These are phyloP conservation scores for Drosophila affinis DNA, from an alignment of 2,888 invertebrate species.

Conservation along the genomic window DNA sequence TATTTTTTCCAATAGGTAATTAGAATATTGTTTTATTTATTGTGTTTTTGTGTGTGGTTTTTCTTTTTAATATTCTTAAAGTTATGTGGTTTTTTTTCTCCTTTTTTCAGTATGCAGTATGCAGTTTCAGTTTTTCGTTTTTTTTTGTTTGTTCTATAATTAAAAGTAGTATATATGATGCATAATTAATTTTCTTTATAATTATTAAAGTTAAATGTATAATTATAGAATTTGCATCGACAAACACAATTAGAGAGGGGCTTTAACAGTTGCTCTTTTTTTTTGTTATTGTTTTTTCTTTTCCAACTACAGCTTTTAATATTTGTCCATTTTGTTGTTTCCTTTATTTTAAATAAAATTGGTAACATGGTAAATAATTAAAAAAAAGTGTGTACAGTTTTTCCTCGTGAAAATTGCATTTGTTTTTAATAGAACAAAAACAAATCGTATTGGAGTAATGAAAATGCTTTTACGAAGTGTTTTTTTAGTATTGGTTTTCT, in stretches of 20 bases:
- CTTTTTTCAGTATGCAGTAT: slow-evolving; percentile 40
- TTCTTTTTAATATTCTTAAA: slow-evolving; percentile 60
- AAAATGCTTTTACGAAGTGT: slow-evolving; percentile 46
- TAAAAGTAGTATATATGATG: slow-evolving; percentile 71
- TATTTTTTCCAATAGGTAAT: slow-evolving; percentile 69
- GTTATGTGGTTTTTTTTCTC: slow-evolving; percentile 37
- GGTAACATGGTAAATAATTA: slow-evolving; percentile 71
- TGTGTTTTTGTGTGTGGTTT: slow-evolving; percentile 9
- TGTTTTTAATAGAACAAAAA: slow-evolving; percentile 59
- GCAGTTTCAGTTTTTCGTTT: slow-evolving; percentile 40
- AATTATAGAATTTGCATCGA: slow-evolving; percentile 48
- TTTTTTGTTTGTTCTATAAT: slow-evolving; percentile 45
- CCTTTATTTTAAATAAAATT: slow-evolving; percentile 42
- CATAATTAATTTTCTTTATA: slow-evolving; percentile 67
- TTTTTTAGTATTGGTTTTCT: slow-evolving; percentile 28
- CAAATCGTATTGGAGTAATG: slow-evolving; percentile 39
- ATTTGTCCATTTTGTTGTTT: slow-evolving; percentile 36
- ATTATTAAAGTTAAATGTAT: slow-evolving; percentile 57
- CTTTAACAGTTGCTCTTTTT: slow-evolving; percentile 68
- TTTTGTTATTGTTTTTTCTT: slow-evolving; percentile 23
- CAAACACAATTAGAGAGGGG: slow-evolving; percentile 69
- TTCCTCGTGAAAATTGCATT: slow-evolving; percentile 45
- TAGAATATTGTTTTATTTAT: slow-evolving; percentile 39
- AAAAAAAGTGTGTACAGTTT: slow-evolving; percentile 57
- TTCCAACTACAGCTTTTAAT: slow-evolving; percentile 55